Evolutionary conservation across 1,140 invertebrate species (phyloP), one percentile per base, ranked within the genome.

Genomic region (Drosophila albomicans): DNA sequence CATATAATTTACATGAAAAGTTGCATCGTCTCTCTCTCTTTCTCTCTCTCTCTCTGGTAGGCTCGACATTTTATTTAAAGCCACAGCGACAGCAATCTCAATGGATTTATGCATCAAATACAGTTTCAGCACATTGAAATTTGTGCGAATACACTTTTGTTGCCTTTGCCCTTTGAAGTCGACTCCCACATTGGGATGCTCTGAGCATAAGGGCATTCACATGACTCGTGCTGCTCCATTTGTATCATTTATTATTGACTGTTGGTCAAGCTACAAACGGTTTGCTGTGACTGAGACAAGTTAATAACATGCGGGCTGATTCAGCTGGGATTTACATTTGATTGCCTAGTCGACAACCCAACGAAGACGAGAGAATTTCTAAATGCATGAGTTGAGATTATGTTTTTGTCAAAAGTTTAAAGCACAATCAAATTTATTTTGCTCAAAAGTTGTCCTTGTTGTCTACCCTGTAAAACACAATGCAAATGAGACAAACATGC

Each of bases 21-120:
- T 48, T n/a, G 32, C 56, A 41, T n/a, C 51, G 28, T 35, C 51
- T 25, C 10, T 20, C 20, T 20, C 20, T 25, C 54, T 16, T 3
- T 15, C 1, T 35, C 51, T 25, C 10, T 20, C 20, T 25, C 4
- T 25, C 54, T 16, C 8, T 15, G 28, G 32, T 51, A 41, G 48
- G 43, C 59, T 45, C 1, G 2, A 32, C n/a, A 38, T 38, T 38
- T 10, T 38, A 10, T 10, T 30, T 49, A 20, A 72, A 43, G 43
- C 45, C 49, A 43, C 58, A 66, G 38, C 54, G 20, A 59, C 56
- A 52, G 35, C 15, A 85, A 71, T 88, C 72, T 87, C 82, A 52
- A n/a, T 46, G 84, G 82, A 71, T 78, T 88, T 56, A 32, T 69
- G 72, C 80, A 87, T 82, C 84, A 88, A 87, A 20, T 20, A 79